phyloP scores from a whole-genome alignment of 2,888 invertebrate genomes.

The Caenorhabditis doughertyi region DNA sequence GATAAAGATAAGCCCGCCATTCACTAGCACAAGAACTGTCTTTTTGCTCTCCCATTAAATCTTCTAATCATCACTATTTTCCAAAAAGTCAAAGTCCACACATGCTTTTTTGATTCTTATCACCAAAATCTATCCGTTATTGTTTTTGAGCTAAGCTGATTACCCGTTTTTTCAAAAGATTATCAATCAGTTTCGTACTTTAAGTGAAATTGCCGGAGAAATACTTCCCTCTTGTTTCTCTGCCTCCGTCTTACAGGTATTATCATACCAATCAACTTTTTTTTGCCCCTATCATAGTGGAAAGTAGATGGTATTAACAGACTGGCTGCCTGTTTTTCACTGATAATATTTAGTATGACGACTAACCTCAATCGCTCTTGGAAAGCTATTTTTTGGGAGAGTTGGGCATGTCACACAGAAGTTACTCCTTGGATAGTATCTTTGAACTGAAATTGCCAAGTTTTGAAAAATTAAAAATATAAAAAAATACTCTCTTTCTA shows the following conservation, averaged over 20 bases:
- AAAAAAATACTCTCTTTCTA: conserved; percentile 34
- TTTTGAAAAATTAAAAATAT: neutral
- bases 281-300: neutral
- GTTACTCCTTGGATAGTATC: conserved; percentile 12
- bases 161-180: too few relatives aligned
- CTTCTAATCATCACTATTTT: too few relatives aligned
- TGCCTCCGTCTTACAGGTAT: too few relatives aligned
- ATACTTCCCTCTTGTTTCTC: neutral
- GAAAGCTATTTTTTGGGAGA: neutral
- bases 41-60: too few relatives aligned
- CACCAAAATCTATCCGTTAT: too few relatives aligned
- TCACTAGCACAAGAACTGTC: too few relatives aligned
- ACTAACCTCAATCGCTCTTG: conserved; percentile 17
- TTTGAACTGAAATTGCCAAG: conserved; percentile 6
- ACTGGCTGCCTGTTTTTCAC: neutral
- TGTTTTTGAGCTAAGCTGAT: too few relatives aligned
- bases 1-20: too few relatives aligned
- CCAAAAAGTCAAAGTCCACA: too few relatives aligned
- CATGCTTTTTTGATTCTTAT: too few relatives aligned
- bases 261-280: neutral
- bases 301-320: neutral
- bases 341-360: neutral
- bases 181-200: too few relatives aligned
- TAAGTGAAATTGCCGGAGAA: too few relatives aligned
- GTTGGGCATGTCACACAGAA: conserved; percentile 41